Percentiles rank a stretch among this genome's conserved stretches.
Evolutionary conservation across 1,140 invertebrate species (phyloP).

Genomic region (Cepaea nemoralis): DNA sequence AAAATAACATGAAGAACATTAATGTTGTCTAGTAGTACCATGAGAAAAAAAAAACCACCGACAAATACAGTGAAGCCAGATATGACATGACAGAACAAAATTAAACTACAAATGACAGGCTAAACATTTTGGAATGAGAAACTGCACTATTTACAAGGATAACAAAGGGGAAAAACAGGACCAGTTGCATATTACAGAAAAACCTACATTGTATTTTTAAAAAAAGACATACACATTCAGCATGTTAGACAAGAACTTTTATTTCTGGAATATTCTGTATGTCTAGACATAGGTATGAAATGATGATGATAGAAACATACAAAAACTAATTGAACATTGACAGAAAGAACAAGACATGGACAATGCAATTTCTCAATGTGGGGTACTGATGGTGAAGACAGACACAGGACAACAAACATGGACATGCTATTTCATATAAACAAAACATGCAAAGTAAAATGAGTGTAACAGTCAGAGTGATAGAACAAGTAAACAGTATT

Average conservation of each 20-base stretch:
- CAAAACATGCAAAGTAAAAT: constrained; percentile 30
- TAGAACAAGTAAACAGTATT: not conserved
- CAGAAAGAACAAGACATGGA: not conserved
- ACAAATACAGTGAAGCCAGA: not conserved
- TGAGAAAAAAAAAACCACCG: not conserved
- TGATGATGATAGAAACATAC: no score
- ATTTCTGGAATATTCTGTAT: not conserved
- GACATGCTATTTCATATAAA: not conserved
- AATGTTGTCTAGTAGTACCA: not conserved
- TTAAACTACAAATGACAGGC: no score
- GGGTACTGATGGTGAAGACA: not conserved
- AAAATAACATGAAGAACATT: no score
- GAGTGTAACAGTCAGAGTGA: not conserved
- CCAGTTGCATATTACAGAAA: not conserved
- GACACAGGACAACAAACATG: not conserved
- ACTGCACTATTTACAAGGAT: not conserved
- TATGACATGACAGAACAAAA: not conserved
- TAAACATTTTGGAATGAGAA: not conserved
- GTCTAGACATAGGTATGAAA: no score
- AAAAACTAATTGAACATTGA: not conserved
- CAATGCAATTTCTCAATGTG: not conserved
- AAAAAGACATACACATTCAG: not conserved
- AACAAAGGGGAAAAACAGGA: not conserved
- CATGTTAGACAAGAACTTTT: not conserved
- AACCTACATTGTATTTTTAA: not conserved